Evolutionary conservation across 2,113 vertebrate species (phyloP).

Genomic region (Rhinoptilus africanus): DNA sequence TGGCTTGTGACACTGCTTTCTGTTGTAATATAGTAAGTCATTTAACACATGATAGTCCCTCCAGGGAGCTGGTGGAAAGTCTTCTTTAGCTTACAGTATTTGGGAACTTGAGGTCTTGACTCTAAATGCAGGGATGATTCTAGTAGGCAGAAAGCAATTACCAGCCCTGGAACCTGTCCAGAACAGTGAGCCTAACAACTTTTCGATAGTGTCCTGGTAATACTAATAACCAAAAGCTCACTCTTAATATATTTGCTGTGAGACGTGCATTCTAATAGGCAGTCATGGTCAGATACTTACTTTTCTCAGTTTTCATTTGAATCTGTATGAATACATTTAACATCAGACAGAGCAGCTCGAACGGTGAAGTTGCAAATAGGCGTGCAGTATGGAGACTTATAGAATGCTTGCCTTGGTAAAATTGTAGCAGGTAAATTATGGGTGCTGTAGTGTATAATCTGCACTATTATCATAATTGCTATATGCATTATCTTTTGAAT

Average conservation of each 20-base stretch:
- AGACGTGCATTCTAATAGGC: not conserved
- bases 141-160: constrained; percentile 32
- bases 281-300: not conserved
- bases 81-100: not conserved
- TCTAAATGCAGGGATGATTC: constrained; percentile 3
- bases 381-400: not conserved
- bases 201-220: not conserved
- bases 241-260: not conserved
- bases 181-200: not conserved
- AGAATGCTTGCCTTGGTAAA: not conserved
- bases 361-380: not conserved
- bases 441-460: constrained; percentile 3
- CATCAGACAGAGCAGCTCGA: not conserved
- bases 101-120: not conserved
- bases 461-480: constrained; percentile 23
- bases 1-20: not conserved
- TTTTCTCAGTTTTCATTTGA: constrained; percentile 21
- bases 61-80: not conserved
- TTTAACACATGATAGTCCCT: not conserved
- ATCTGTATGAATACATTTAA: not conserved
- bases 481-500: constrained; percentile 15
- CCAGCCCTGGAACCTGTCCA: constrained; percentile 33
- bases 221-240: constrained; percentile 31
- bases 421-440: constrained; percentile 6
- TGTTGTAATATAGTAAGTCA: not conserved